Evolutionary conservation across 2,888 invertebrate species (phyloP), one percentile per base, ranked within the genome.

Genomic region (Hirtodrosophila confusa): DNA sequence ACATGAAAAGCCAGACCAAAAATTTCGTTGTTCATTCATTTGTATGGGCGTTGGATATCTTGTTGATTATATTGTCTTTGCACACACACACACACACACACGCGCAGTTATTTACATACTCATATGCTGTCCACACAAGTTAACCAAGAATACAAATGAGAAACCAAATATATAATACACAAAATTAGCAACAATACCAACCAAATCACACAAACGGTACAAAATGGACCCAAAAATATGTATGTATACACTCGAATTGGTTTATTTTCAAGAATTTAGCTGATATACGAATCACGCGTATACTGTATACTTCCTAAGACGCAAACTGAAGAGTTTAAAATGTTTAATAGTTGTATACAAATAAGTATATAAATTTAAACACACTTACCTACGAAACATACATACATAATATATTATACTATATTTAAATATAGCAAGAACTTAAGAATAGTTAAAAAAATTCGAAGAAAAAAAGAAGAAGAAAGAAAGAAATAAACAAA

Each of bases 41-140:
- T n/a, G n/a, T n/a, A n/a, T n/a, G n/a, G n/a, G n/a, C n/a, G n/a
- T n/a, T n/a, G n/a, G n/a, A n/a, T n/a, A n/a, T n/a, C n/a, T n/a
- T n/a, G n/a, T n/a, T n/a, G n/a, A n/a, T n/a, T n/a, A n/a, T n/a
- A n/a, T n/a, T 12, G 35, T 11, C 44, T 53, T 23, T 43, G 33
- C 3, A 31, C 9, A n/a, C 17, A 17, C 17, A 17, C 17, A 17
- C 17, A 17, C 43, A 65, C 27, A 44, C 24, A 54, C 44, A 55
- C 49, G 35, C 45, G 33, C 53, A 54, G 33, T 50, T 78, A 78
- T 78, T 36, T 45, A 55, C 58, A 61, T 54, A 43, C 23, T 24
- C 27, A 37, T 36, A 39, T 12, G 57, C 75, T 68, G 85, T 85
- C 79, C 83, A 78, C 82, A 69, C 62, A 73, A 69, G 70, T 69